Conservation (phyloP, 2,888 invertebrate genomes). For the Falcaria lacertinaria region DNA sequence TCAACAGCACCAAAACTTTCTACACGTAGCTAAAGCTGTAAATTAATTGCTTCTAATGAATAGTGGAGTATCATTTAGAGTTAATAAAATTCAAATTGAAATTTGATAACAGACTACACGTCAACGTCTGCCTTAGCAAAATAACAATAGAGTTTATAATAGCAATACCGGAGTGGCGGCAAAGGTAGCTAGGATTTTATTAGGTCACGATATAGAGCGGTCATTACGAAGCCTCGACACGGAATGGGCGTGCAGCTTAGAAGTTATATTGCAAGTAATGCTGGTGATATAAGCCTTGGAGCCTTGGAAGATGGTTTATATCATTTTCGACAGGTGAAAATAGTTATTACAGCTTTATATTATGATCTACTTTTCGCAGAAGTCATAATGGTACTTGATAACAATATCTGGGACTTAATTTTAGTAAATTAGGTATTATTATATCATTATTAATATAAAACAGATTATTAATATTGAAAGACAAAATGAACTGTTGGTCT, state of each 20-base stretch:
- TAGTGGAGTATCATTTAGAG: not conserved
- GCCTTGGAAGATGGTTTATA: conserved; percentile 19
- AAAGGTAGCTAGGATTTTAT: conserved; percentile 28
- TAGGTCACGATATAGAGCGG: conserved; percentile 36
- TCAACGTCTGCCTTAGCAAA: not conserved
- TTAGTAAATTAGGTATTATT: no score
- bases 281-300: conserved; percentile 34
- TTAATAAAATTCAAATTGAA: conserved; percentile 2
- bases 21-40: no score
- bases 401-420: no score
- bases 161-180: conserved; percentile 19
- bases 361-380: no score
- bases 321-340: conserved; percentile 1
- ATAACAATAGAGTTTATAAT: conserved; percentile 9
- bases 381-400: no score
- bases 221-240: conserved; percentile 50
- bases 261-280: conserved; percentile 49
- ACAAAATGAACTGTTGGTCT: no score
- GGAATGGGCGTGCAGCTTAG: conserved; percentile 53
- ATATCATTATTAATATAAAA: no score
- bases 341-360: not conserved
- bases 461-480: no score
- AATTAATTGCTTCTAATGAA: not conserved
- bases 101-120: not conserved
- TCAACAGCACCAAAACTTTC: no score